Evolutionary conservation across 2,888 invertebrate species (phyloP).

Genomic region (Nephrotoma guestfalica): DNA sequence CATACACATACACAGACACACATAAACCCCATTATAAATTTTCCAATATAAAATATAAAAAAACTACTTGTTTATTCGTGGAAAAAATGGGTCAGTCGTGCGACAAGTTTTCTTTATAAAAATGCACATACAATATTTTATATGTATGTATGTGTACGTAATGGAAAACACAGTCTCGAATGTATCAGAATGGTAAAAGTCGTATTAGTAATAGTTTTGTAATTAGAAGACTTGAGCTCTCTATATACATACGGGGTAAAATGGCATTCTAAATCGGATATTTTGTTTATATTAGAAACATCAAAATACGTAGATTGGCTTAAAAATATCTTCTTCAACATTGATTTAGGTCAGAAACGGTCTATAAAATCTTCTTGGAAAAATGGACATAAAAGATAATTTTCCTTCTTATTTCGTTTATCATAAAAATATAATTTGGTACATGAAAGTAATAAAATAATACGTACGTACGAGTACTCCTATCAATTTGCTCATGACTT

Average conservation of each 20-base stretch:
- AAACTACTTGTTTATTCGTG: neutral
- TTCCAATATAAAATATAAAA: neutral
- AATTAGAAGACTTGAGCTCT: neutral
- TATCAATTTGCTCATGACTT: too few relatives aligned
- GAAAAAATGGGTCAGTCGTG: slow-evolving; percentile 1
- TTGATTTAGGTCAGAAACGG: neutral
- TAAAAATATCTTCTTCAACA: neutral
- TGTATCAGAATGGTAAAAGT: neutral
- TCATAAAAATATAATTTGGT: neutral
- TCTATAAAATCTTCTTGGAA: neutral
- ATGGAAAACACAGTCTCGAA: neutral
- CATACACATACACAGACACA: neutral
- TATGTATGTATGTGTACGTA: neutral
- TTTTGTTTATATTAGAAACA: neutral
- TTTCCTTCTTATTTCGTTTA: neutral
- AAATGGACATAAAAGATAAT: neutral
- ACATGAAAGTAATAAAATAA: neutral
- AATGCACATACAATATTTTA: neutral
- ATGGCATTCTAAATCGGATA: neutral
- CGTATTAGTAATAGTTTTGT: neutral
- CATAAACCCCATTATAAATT: neutral
- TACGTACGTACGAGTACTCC: neutral
- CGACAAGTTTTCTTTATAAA: neutral
- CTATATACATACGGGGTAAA: neutral
- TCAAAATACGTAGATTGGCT: neutral